Base-by-base conservation (phyloP, 2,113 vertebrate species). In the Pteropus alecto region DNA sequence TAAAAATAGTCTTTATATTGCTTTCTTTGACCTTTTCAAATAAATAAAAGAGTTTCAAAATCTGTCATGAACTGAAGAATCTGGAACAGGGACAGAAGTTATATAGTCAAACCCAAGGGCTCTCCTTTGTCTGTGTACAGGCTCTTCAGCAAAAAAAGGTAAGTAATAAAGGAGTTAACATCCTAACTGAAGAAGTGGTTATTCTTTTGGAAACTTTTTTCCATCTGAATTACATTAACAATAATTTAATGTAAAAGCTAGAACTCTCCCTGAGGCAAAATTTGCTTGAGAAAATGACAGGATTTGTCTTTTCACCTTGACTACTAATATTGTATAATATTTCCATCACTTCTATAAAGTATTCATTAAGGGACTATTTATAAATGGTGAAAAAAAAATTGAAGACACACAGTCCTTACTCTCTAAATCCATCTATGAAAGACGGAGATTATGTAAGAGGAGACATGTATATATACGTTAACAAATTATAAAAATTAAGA, bases 201-300 rank as follows among this genome's bases (percentile, higher is more conserved):
- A 95, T 33, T 41, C 60, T 87, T 46, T 68, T 61, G 12, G 33
- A 58, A 16, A 15, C 26, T 18, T 89, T 68, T 77, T 76, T 89
- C 46, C n/a, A 78, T 73, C n/a, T 87, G 35, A 92, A 86, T 95
- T 78, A 73, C 18, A 94, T 89, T 85, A 92, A 38, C 18, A 46
- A 83, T 83, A 87, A 97, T 84, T 87, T 94, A 89, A 87, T 70
- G 73, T 71, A 71, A 90, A 83, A 51, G 3, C 19, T 87, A 22
- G 61, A 92, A 90, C 90, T 89, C 70, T 77, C 56, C 90, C 78
- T 87, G 78, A 87, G 74, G 79, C 79, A 92, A 95, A 93, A 89
- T 95, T 46, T 89, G 18, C 43, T 82, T 77, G 35, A 60, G 56
- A 88, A 85, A 95, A 89, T 81, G 38, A 86, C 30, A 89, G 8